A percentile compares a stretch with the other conserved stretches of the same genome.
Evolutionary conservation across 2,888 invertebrate genomes (phyloP).

Genomic region (Napeogenes sylphis): DNA sequence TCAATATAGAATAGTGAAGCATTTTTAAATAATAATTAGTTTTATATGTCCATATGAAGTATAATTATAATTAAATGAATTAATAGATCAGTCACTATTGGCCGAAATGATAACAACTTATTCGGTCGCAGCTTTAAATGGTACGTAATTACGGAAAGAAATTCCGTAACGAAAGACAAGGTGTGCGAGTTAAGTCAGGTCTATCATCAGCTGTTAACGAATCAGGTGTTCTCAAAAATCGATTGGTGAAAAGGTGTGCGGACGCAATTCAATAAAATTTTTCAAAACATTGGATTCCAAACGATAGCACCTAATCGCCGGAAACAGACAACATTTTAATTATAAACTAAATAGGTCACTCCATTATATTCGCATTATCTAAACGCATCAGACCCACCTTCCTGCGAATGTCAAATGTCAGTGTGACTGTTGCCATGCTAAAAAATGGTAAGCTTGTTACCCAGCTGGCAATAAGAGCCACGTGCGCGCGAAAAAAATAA

Average conservation of each 20-base stretch:
- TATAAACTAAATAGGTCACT: constrained; percentile 64
- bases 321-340: constrained; percentile 63
- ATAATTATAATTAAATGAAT: no score
- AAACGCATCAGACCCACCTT: constrained; percentile 50
- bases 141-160: constrained; percentile 59
- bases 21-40: no score
- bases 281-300: constrained; percentile 41
- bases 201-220: constrained; percentile 54
- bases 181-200: constrained; percentile 45
- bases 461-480: constrained; percentile 70
- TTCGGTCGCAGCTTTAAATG: constrained; percentile 34
- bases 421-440: constrained; percentile 46
- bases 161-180: constrained; percentile 68
- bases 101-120: constrained; percentile 17
- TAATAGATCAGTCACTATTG: constrained; percentile 16
- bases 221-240: constrained; percentile 64
- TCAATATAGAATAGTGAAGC: no score
- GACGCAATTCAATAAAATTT: constrained; percentile 48
- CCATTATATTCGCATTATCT: constrained; percentile 57
- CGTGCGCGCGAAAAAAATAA: constrained; percentile 69
- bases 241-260: constrained; percentile 61
- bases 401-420: constrained; percentile 50
- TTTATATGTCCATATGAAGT: no score
- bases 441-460: constrained; percentile 48
- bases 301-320: constrained; percentile 58